Evolutionary conservation across 2,888 invertebrate species (phyloP).

Genomic region (Seladonia tumulorum): DNA sequence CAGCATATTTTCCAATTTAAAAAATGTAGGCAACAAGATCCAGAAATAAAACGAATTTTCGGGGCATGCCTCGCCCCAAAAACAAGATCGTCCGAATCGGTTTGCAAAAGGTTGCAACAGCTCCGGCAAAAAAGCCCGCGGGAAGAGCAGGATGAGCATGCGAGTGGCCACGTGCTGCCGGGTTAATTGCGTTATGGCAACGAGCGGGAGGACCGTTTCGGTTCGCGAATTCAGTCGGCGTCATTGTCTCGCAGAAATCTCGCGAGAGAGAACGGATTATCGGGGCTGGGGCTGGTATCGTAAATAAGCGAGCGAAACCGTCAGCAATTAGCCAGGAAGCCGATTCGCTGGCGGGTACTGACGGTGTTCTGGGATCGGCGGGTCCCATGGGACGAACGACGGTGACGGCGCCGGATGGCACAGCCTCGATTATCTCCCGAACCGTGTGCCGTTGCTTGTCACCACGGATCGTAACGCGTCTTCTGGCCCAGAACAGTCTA

Average conservation of each 20-base stretch:
- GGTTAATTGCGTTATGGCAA: not conserved
- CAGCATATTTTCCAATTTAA: too few species aligned
- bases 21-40: too few species aligned
- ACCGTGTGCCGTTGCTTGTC: conserved; percentile 64
- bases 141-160: not conserved
- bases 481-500: conserved; percentile 54
- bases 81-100: not conserved
- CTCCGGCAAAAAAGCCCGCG: not conserved
- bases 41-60: too few species aligned
- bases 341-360: conserved; percentile 53
- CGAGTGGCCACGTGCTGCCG: conserved; percentile 35
- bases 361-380: conserved; percentile 69
- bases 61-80: not conserved
- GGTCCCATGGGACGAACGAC: conserved; percentile 68
- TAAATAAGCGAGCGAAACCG: conserved; percentile 73
- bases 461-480: conserved; percentile 50
- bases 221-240: conserved; percentile 18
- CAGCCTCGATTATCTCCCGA: conserved; percentile 76
- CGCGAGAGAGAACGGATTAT: conserved; percentile 64
- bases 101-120: not conserved
- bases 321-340: conserved; percentile 70
- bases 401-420: conserved; percentile 83
- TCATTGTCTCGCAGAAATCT: conserved; percentile 36
- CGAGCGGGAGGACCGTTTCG: not conserved
- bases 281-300: conserved; percentile 64